phyloP scores from a whole-genome alignment of 2,113 vertebrate species.

The Corydoras maculifer region DNA sequence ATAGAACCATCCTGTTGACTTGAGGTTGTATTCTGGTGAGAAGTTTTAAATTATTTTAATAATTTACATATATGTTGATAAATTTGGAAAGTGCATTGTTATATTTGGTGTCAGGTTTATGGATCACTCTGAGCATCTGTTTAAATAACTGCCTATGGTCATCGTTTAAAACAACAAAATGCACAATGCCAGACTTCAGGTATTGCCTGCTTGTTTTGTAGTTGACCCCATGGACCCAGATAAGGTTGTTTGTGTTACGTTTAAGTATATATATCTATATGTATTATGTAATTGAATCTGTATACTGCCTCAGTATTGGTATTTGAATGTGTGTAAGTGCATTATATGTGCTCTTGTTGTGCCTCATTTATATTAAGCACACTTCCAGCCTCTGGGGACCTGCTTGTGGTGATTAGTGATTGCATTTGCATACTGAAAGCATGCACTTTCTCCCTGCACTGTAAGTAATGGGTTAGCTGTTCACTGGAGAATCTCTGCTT shows the following conservation, averaged over 20 bases:
- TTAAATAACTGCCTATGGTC: too few relatives aligned
- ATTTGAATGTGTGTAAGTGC: not conserved
- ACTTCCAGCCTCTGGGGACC: slow-evolving; percentile 9
- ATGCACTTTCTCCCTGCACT: slow-evolving; percentile 14
- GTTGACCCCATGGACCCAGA: too few relatives aligned
- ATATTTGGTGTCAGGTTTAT: too few relatives aligned
- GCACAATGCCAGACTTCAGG: too few relatives aligned
- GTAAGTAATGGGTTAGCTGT: slow-evolving; percentile 27
- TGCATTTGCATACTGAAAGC: slow-evolving; percentile 41
- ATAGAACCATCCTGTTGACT: not conserved
- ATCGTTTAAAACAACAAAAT: too few relatives aligned
- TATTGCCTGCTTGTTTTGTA: too few relatives aligned
- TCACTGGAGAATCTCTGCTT: slow-evolving; percentile 48
- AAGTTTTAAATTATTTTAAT: not conserved
- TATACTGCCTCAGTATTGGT: too few relatives aligned
- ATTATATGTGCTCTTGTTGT: slow-evolving; percentile 11
- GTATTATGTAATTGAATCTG: too few relatives aligned
- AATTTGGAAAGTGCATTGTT: not conserved
- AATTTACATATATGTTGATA: not conserved
- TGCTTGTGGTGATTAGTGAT: slow-evolving; percentile 35
- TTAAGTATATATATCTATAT: too few relatives aligned
- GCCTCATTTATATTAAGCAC: not conserved
- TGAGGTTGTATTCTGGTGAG: slow-evolving; percentile 22
- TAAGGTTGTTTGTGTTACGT: too few relatives aligned
- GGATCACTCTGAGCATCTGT: too few relatives aligned